Evolutionary conservation across 2,888 invertebrate genomes (phyloP), one percentile per base, ranked within the genome.

Genomic region (Dasypolia templi): DNA sequence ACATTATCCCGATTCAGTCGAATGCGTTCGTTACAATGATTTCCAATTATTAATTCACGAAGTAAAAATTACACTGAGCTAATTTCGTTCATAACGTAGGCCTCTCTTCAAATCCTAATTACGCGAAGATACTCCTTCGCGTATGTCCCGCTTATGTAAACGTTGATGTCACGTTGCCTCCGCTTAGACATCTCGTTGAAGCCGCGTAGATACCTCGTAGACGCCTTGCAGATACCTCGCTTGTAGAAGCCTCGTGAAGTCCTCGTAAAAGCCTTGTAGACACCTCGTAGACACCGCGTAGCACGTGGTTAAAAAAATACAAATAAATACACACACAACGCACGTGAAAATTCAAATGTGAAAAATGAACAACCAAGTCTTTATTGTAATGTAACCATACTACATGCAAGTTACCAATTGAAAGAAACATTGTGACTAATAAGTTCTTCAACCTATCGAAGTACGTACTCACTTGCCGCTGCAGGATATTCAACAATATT

Each of bases 401-500:
- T 26, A 70, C 5, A 51, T 22, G 19, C 63, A 63, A 63, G n/a
- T 44, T 62, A 62, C 56, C 55, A 56, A 73, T 49, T 46, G 17
- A 69, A 56, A 51, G n/a, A 51, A 65, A 76, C 29, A 53, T 71
- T 39, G 42, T 64, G 35, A 81, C 19, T 67, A 68, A 64, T 58
- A 22, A 46, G 42, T 72, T 77, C 12, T 53, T 59, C 42, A 72
- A 51, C 71, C 32, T 72, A 46, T 49, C 29, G 35, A 63, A 67
- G 62, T n/a, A 51, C 9, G 46, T 63, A 63, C 49, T 11, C 7
- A 44, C 29, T 17, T 32, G 32, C 17, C 53, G 17, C 11, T n/a
- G 32, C 69, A 74, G 71, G 59, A 76, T 83, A 46, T 66, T 65
- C 39, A 66, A 79, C 19, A 69, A 67, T 79, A 69, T 69, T 69